A percentile compares a stretch with the other conserved stretches of the same genome.
These are phyloP conservation scores for Tricholauxania praeusta DNA, from an alignment of 2,888 invertebrate species.

Conservation along the genomic window DNA sequence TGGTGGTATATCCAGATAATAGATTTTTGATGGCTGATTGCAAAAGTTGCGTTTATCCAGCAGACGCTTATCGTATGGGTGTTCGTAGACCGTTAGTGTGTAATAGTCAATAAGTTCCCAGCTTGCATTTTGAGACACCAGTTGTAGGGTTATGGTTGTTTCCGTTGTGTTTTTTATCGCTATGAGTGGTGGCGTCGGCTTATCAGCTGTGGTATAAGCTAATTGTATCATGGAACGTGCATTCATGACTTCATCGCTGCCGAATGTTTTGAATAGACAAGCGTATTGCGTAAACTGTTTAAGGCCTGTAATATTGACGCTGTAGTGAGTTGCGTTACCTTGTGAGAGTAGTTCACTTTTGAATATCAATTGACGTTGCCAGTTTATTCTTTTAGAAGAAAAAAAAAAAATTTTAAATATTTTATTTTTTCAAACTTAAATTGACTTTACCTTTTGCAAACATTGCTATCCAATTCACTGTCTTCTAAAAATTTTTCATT, in stretches of 20 bases:
- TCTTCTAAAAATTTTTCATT: slow-evolving; percentile 46
- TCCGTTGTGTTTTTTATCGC: slow-evolving; percentile 58
- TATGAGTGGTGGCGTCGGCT: slow-evolving; percentile 67
- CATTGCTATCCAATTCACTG: slow-evolving; percentile 57
- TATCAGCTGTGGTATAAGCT: slow-evolving; percentile 71
- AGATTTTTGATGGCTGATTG: slow-evolving; percentile 46
- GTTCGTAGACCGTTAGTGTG: slow-evolving; percentile 61
- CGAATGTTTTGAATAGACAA: slow-evolving; percentile 78
- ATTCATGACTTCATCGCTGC: slow-evolving; percentile 64
- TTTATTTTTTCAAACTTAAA: not conserved
- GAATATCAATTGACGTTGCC: slow-evolving; percentile 58
- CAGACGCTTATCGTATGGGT: slow-evolving; percentile 60
- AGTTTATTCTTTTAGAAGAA: slow-evolving; percentile 51
- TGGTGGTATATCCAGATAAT: slow-evolving; percentile 46
- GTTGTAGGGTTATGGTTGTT: slow-evolving; percentile 69
- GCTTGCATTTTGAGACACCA: slow-evolving; percentile 64
- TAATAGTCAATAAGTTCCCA: slow-evolving; percentile 65
- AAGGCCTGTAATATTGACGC: slow-evolving; percentile 68
- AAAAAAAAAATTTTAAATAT: not conserved
- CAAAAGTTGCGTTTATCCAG: slow-evolving; percentile 72
- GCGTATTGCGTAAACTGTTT: slow-evolving; percentile 80
- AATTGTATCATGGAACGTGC: slow-evolving; percentile 68
- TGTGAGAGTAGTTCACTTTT: slow-evolving; percentile 47
- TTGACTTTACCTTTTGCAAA: slow-evolving; percentile 50
- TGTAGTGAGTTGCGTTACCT: slow-evolving; percentile 52